Percentiles rank a stretch among this genome's conserved stretches.
Conservation (phyloP, 2,797 vertebrate species). For the Diceros bicornis region DNA sequence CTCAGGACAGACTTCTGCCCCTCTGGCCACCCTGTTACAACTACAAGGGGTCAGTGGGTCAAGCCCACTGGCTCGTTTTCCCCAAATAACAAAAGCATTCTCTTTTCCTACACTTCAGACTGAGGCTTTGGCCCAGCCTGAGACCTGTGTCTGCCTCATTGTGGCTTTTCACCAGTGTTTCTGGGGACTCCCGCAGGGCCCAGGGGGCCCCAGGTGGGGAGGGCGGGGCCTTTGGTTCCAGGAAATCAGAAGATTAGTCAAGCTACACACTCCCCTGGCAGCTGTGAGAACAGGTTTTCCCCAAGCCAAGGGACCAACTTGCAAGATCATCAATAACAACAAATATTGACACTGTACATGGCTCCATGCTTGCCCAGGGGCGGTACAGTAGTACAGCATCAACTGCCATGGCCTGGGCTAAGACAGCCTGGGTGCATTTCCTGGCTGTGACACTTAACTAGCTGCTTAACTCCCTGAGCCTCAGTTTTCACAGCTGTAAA, state of each 20-base stretch:
- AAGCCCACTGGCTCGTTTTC: background rate
- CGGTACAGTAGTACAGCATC: background rate
- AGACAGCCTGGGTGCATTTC: background rate
- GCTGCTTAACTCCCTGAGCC: background rate
- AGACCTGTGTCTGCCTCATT: background rate
- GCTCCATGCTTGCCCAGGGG: background rate
- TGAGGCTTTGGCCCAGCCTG: background rate
- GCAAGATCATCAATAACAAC: constrained; percentile 59
- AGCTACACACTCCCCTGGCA: constrained; percentile 73
- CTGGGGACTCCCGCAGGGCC: constrained; percentile 71
- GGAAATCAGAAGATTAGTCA: constrained; percentile 77
- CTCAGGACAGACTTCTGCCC: background rate
- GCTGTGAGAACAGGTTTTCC: constrained; percentile 79
- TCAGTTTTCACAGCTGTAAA: constrained; percentile 42
- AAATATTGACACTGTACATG: constrained; percentile 52
- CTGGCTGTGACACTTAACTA: background rate
- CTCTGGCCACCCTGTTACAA: background rate
- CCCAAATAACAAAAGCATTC: background rate
- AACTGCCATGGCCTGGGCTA: background rate
- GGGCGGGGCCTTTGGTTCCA: constrained; percentile 66
- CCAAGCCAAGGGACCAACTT: constrained; percentile 44
- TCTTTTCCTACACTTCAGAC: constrained; percentile 42
- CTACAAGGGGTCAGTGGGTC: background rate
- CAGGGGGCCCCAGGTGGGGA: constrained; percentile 56
- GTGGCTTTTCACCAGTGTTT: constrained; percentile 62